Conservation (phyloP, 2,797 vertebrate genomes). For the Distichodus sexfasciatus region DNA sequence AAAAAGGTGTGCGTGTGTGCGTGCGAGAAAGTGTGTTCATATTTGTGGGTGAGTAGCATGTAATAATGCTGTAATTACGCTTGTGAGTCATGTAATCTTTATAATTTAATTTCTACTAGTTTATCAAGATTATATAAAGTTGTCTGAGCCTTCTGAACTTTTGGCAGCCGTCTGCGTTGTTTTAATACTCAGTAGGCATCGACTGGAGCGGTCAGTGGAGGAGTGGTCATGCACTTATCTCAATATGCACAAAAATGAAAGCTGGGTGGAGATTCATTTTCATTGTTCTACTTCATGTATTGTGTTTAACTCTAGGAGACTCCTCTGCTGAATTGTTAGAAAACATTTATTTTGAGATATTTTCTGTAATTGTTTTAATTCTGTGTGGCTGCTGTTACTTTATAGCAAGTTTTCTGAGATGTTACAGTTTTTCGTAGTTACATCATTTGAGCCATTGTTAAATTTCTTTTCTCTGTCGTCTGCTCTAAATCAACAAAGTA, state of each 20-base stretch:
- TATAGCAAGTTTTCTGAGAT: background rate
- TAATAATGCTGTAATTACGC: conserved; percentile 46
- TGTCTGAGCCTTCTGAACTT: background rate
- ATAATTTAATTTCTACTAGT: conserved; percentile 37
- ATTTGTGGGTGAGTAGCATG: conserved; percentile 41
- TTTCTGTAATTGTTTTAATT: background rate
- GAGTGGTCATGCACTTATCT: background rate
- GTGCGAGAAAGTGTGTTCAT: conserved; percentile 10
- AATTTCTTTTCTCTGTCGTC: background rate
- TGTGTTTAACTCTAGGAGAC: background rate
- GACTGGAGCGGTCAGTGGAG: background rate
- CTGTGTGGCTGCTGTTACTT: background rate
- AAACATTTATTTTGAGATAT: conserved; percentile 2
- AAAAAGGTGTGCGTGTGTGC: conserved; percentile 28
- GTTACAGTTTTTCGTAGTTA: background rate
- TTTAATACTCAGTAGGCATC: conserved; percentile 2
- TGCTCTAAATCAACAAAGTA: background rate
- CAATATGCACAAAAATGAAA: background rate
- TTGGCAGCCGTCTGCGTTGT: background rate
- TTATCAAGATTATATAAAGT: conserved; percentile 11
- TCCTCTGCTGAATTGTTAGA: background rate
- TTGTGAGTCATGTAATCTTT: conserved; percentile 26
- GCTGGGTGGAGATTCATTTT: no score
- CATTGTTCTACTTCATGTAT: background rate
- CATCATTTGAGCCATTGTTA: background rate